phyloP scores from a whole-genome alignment of 2,797 vertebrate genomes.

The Selene dorsalis region DNA sequence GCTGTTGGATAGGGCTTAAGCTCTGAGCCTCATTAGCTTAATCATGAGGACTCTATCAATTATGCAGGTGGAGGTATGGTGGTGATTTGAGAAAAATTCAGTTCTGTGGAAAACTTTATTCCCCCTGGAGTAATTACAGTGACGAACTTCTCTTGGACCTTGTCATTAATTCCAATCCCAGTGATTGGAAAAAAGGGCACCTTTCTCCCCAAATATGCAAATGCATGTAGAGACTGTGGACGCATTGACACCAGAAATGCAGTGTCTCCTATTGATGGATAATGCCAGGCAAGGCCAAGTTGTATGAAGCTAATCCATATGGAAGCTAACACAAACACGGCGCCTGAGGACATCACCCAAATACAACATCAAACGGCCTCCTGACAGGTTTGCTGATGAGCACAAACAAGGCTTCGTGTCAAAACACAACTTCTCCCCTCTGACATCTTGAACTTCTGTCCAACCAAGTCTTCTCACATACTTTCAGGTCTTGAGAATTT shows the following conservation, averaged over 20 bases:
- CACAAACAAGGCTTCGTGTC: conserved; percentile 85
- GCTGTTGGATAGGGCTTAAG: conserved; percentile 76
- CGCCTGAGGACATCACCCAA: conserved; percentile 81
- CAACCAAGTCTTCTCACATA: conserved; percentile 83
- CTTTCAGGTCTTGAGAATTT: conserved; percentile 82
- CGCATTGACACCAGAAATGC: conserved; percentile 49
- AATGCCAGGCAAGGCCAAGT: conserved; percentile 67
- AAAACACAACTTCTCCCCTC: conserved; percentile 82
- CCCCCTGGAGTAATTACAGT: conserved; percentile 69
- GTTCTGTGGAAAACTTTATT: conserved; percentile 68
- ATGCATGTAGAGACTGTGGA: conserved; percentile 35
- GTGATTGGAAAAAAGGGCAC: conserved; percentile 22
- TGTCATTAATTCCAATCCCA: conserved; percentile 62
- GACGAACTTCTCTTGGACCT: conserved; percentile 64
- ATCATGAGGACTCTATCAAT: conserved; percentile 81
- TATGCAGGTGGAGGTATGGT: conserved; percentile 80
- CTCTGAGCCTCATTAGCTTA: conserved; percentile 79
- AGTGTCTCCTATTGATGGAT: conserved; percentile 60
- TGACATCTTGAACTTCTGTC: conserved; percentile 86
- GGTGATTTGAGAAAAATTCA: conserved; percentile 76
- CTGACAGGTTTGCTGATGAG: conserved; percentile 88
- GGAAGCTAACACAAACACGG: conserved; percentile 82
- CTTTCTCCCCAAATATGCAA: conserved; percentile 32
- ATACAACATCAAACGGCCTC: conserved; percentile 83
- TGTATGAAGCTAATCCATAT: conserved; percentile 83